These are phyloP conservation scores for Bucco capensis DNA, from an alignment of 2,113 vertebrate genomes.

Conservation along the genomic window DNA sequence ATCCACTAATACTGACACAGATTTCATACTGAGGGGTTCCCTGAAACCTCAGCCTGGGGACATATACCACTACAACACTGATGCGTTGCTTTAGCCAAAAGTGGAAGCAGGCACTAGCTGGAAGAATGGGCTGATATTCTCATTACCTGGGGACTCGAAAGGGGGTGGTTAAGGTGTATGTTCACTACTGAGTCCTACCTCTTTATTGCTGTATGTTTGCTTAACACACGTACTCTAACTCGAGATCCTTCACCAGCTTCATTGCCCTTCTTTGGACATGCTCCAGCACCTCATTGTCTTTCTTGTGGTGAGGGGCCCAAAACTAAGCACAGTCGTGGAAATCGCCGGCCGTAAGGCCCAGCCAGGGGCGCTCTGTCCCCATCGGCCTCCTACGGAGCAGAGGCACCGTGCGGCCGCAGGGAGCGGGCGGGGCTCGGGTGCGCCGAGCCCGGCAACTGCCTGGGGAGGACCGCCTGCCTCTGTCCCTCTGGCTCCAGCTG, in stretches of 20 bases:
- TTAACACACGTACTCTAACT: no score
- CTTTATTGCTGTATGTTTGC: neutral
- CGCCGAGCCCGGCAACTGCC: neutral
- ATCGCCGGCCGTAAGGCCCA: no score
- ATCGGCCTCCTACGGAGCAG: neutral
- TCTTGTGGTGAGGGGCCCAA: no score
- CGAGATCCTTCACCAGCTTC: no score
- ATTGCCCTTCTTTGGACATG: no score
- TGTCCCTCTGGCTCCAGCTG: neutral
- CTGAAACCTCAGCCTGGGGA: neutral
- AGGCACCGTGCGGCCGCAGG: neutral
- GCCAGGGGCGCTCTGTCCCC: no score
- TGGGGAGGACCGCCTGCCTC: neutral
- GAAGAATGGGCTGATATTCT: accelerated
- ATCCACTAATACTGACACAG: neutral
- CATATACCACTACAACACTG: neutral
- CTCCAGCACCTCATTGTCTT: no score
- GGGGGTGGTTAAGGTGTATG: accelerated
- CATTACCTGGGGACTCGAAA: neutral
- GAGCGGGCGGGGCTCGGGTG: no score
- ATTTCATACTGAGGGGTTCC: neutral
- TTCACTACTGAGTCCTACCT: neutral
- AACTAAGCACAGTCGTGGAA: no score
- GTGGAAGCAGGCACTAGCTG: accelerated
- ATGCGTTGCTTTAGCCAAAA: accelerated